Conservation (phyloP, 1,140 invertebrate species). For the Zeugodacus cucurbitae region DNA sequence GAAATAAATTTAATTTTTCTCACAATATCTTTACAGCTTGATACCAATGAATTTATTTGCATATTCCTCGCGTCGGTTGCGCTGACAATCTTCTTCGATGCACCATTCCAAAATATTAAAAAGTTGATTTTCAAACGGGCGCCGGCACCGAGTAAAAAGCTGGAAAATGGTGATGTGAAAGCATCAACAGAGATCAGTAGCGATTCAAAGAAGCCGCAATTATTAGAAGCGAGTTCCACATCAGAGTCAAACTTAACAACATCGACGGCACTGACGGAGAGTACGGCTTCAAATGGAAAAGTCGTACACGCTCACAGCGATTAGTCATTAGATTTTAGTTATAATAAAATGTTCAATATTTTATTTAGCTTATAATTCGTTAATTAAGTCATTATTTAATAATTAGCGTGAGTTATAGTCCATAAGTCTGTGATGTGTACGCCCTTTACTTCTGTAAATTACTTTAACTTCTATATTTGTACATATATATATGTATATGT, state of each 20-base stretch:
- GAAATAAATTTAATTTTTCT: not conserved
- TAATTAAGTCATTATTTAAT: slow-evolving; percentile 38
- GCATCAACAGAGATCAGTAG: not conserved
- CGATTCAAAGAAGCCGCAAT: not conserved
- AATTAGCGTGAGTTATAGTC: slow-evolving; percentile 9
- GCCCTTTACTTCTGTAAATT: not conserved
- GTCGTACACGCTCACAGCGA: slow-evolving; percentile 7
- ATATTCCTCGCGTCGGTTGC: slow-evolving; percentile 71
- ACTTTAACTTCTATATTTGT: not conserved
- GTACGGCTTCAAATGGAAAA: not conserved
- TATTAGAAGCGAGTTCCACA: not conserved
- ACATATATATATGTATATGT: not conserved
- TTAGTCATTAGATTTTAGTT: not conserved
- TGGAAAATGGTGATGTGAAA: not conserved
- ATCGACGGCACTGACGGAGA: slow-evolving; percentile 30
- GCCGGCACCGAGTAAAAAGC: slow-evolving; percentile 42
- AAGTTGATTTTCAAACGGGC: slow-evolving; percentile 67
- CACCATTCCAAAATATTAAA: slow-evolving; percentile 76
- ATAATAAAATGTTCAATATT: not conserved
- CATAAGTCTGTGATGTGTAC: slow-evolving; percentile 20
- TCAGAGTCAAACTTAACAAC: slow-evolving; percentile 37
- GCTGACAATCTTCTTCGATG: slow-evolving; percentile 75
- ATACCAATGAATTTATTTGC: slow-evolving; percentile 70
- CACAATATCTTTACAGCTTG: slow-evolving; percentile 64
- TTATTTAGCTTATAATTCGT: not conserved